Conservation (phyloP, 1,140 invertebrate genomes). For the Trigoniulus corallinus region DNA sequence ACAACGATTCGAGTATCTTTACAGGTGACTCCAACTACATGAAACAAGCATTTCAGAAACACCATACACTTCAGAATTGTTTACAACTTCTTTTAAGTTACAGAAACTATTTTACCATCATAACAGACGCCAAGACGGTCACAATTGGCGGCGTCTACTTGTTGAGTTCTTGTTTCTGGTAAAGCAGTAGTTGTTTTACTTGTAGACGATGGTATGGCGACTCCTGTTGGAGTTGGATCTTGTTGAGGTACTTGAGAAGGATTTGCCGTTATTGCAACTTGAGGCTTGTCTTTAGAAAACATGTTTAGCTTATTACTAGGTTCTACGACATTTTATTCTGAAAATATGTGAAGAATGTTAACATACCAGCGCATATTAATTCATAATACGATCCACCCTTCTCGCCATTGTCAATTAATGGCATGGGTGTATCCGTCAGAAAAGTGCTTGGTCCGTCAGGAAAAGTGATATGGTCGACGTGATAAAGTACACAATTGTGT, state of each 20-base stretch:
- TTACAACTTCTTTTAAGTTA: background rate
- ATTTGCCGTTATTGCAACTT: background rate
- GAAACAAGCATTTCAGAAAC: background rate
- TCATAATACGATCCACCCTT: slow-evolving; percentile 75
- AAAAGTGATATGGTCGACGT: slow-evolving; percentile 76
- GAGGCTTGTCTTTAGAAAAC: background rate
- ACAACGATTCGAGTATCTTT: slow-evolving; percentile 86
- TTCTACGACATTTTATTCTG: background rate
- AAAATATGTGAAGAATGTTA: background rate
- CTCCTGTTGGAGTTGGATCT: background rate
- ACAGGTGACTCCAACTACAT: slow-evolving; percentile 73
- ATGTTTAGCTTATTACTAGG: too few species aligned
- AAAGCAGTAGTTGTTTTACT: background rate
- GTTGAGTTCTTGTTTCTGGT: background rate
- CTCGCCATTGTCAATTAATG: slow-evolving; percentile 76
- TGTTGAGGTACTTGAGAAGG: background rate
- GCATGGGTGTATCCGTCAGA: slow-evolving; percentile 50
- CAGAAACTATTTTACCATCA: slow-evolving; percentile 45
- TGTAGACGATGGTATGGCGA: background rate
- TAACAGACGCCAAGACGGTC: slow-evolving; percentile 89
- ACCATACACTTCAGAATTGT: background rate
- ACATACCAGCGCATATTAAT: slow-evolving; percentile 47
- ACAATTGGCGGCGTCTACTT: slow-evolving; percentile 54
- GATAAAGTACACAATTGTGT: slow-evolving; percentile 82
- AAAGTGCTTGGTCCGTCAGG: slow-evolving; percentile 81